Base-by-base conservation (phyloP, 2,888 invertebrate species). In the Lordiphosa andalusiaca region DNA sequence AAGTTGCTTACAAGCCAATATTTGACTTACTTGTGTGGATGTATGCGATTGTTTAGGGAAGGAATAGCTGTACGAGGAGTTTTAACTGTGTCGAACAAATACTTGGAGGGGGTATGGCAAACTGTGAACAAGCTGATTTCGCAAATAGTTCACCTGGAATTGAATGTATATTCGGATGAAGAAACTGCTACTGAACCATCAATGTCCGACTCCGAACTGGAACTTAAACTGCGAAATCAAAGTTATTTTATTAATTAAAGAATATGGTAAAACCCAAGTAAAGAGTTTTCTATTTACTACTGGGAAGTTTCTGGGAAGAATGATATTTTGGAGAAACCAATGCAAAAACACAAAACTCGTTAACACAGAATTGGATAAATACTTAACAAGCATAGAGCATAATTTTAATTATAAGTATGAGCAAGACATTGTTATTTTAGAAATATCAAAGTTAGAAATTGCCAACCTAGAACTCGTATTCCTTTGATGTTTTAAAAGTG, bases 91-190 rank as follows among this genome's bases (percentile, higher is more conserved):
- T 30, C 30, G 7, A 6, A 9, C 3, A 30, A 30, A 30, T 3
- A 30, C 9, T 10, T 3, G 30, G 9, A 10, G 30, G 44, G 53
- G 62, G 21, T 33, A 60, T 60, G 59, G 6, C n/a, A 21, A 21
- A 10, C 12, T 42, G 25, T 25, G 37, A 30, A 30, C 30, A 3
- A 30, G 9, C 38, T 36, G 13, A 21, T 3, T 7, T 25, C 21
- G 36, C 19, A 49, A 7, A 57, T 46, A 58, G 50, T 50, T 65
- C 64, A 65, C 64, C 64, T 65, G 59, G 59, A 38, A 2, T 23
- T 49, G 12, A 30, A 44, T 16, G 44, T 54, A 13, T 58, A 49
- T 6, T 66, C 64, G 39, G 51, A 23, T 19, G 67, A 47, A 7
- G 49, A 42, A 10, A 16, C 16, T 6, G 16, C 65, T 19, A 13